A percentile compares a stretch with the other conserved stretches of the same genome.
phyloP scores from a whole-genome alignment of 2,888 invertebrate species.

The Drosophila tanythrix region DNA sequence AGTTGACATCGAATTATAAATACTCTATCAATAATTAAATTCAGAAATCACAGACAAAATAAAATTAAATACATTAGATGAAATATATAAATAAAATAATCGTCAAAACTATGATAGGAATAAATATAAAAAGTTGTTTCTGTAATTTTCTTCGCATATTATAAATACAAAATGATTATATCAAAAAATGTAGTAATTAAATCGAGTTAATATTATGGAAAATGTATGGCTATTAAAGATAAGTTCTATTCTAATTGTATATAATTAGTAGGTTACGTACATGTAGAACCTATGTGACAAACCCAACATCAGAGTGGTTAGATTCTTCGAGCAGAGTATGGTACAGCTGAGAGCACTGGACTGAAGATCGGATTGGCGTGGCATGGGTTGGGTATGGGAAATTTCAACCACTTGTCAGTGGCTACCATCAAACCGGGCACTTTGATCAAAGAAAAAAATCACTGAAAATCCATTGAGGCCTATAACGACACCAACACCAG shows the following conservation, averaged over 20 bases:
- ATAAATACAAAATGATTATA: background rate
- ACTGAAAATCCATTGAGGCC: conserved; percentile 79
- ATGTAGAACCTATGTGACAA: background rate
- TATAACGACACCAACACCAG: conserved; percentile 66
- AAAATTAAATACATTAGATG: background rate
- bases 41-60: background rate
- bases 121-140: background rate
- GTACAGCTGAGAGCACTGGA: conserved; percentile 39
- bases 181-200: background rate
- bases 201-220: background rate
- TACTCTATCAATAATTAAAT: conserved; percentile 8
- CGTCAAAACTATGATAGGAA: background rate
- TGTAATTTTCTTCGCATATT: too few relatives aligned
- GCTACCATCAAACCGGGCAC: conserved; percentile 73
- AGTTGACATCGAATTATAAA: conserved; percentile 2
- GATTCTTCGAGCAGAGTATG: conserved; percentile 15
- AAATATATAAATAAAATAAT: background rate
- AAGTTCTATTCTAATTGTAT: background rate
- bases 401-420: conserved; percentile 74
- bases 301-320: background rate
- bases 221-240: background rate
- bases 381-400: conserved; percentile 64
- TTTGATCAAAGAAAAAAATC: conserved; percentile 78
- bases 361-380: conserved; percentile 34
- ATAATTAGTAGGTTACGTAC: background rate